Conservation (phyloP, 2,888 invertebrate genomes). For the Leucozona laternaria region DNA sequence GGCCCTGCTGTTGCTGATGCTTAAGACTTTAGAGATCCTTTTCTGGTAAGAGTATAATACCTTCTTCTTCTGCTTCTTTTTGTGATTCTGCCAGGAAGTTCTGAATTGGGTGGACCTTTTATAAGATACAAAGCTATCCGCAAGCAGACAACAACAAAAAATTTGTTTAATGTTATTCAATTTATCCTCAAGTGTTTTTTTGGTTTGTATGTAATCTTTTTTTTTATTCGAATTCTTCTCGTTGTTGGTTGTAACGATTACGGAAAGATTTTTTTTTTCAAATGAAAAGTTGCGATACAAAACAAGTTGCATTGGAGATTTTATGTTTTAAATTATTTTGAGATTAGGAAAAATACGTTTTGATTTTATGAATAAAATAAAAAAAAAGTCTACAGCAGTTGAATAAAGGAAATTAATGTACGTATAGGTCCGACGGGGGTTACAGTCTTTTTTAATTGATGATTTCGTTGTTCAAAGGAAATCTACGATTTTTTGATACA, state of each 20-base stretch:
- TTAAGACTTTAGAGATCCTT: neutral
- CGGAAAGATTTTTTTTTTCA: slow-evolving; percentile 2
- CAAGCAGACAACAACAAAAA: neutral
- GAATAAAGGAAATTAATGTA: no score
- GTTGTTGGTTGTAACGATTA: slow-evolving; percentile 1
- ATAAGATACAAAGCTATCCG: neutral
- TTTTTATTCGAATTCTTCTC: neutral
- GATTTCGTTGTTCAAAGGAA: no score
- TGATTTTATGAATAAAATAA: no score
- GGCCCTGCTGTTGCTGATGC: slow-evolving; percentile 12
- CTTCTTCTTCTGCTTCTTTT: neutral
- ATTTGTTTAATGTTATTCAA: slow-evolving; percentile 59
- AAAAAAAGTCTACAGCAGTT: no score
- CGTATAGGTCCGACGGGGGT: no score
- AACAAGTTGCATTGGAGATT: neutral
- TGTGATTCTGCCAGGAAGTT: neutral
- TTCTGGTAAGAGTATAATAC: neutral
- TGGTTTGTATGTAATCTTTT: slow-evolving; percentile 7
- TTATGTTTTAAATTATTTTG: neutral
- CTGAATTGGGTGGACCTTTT: slow-evolving; percentile 13
- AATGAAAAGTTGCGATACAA: slow-evolving; percentile 15
- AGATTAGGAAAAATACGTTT: no score
- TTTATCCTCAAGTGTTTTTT: slow-evolving; percentile 54
- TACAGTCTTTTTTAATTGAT: no score
- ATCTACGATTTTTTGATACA: no score